Evolutionary conservation across 2,797 vertebrate species (phyloP).

Genomic region (Phataginus tetradactyla): DNA sequence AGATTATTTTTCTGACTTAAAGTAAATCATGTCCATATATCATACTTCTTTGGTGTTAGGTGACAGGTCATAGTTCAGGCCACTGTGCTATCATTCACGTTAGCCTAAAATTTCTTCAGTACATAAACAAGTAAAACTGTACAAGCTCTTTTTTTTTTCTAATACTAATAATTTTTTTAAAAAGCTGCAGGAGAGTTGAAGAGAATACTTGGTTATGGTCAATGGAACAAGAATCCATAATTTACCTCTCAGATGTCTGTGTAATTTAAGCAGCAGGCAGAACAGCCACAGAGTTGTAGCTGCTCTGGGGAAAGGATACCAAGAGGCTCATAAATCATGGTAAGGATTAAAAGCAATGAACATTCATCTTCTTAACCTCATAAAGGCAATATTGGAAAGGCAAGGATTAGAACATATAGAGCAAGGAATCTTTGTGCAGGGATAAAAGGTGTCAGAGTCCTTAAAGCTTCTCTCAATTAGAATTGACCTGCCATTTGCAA

Average conservation of each 20-base stretch:
- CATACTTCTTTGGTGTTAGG: not conserved
- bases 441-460: constrained; percentile 85
- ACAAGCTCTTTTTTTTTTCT: constrained; percentile 66
- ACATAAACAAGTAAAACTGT: constrained; percentile 19
- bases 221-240: constrained; percentile 84
- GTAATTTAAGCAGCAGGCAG: constrained; percentile 85
- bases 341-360: constrained; percentile 91
- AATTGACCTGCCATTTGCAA: constrained; percentile 51
- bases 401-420: constrained; percentile 86
- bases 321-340: constrained; percentile 89
- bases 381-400: constrained; percentile 88
- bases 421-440: constrained; percentile 85
- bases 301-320: constrained; percentile 83
- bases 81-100: constrained; percentile 32
- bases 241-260: constrained; percentile 86
- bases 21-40: not conserved
- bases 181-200: constrained; percentile 83
- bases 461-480: constrained; percentile 80
- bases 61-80: constrained; percentile 45
- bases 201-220: constrained; percentile 82
- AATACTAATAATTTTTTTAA: constrained; percentile 55
- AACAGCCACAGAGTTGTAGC: constrained; percentile 82
- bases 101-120: constrained; percentile 60
- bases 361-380: constrained; percentile 92
- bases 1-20: not conserved